Evolutionary conservation across 2,113 vertebrate species (phyloP).

Genomic region (Ctenodactylus gundi): DNA sequence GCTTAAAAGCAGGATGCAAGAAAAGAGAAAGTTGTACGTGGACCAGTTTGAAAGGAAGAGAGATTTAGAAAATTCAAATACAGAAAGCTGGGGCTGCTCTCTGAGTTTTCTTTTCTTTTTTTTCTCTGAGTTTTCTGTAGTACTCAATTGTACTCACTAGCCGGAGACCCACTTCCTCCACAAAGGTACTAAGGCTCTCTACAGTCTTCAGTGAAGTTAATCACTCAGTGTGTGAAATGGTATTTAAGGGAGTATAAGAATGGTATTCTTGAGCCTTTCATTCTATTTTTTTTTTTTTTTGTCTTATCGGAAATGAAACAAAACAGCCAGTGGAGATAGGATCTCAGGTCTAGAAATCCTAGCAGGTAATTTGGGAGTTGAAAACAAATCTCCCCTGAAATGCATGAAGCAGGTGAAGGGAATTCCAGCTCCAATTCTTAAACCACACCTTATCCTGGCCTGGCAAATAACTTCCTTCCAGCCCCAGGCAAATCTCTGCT

Average conservation of each 20-base stretch:
- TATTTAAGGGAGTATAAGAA: slow-evolving; percentile 59
- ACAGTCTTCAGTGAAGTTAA: slow-evolving; percentile 13
- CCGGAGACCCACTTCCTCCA: neutral
- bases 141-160: neutral
- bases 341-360: slow-evolving; percentile 69
- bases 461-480: slow-evolving; percentile 73
- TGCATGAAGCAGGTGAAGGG: slow-evolving; percentile 67
- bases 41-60: neutral
- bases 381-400: slow-evolving; percentile 77
- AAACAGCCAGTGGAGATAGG: slow-evolving; percentile 67
- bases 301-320: slow-evolving; percentile 67
- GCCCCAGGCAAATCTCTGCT: slow-evolving; percentile 73
- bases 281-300: slow-evolving; percentile 30
- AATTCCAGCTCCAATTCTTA: slow-evolving; percentile 70
- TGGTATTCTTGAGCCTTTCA: slow-evolving; percentile 54
- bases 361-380: slow-evolving; percentile 67
- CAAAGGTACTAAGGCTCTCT: neutral
- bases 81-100: neutral
- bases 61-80: neutral
- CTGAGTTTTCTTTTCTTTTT: neutral
- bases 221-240: slow-evolving; percentile 34
- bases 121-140: neutral
- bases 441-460: slow-evolving; percentile 68
- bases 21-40: neutral
- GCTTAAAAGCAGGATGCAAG: neutral